Base-by-base conservation (phyloP, 2,797 vertebrate species). In the Hemibagrus guttatus region DNA sequence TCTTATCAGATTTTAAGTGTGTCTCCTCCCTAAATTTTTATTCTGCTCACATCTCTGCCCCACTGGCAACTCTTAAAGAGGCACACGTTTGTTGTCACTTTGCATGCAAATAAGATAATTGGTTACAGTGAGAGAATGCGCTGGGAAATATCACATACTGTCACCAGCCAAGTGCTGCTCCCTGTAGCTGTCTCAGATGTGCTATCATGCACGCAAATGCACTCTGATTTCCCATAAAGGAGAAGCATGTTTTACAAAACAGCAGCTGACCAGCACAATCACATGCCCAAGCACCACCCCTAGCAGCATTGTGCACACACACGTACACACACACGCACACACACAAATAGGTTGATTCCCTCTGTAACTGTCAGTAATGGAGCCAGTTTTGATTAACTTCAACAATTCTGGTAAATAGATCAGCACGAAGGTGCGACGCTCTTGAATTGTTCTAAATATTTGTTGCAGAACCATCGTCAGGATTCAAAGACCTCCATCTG, bases 31-130 rank as follows among this genome's bases (percentile, higher is more conserved):
- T 63, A 89, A 71, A 88, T 90, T 91, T 84, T 82, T 75, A 71
- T 75, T 79, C 87, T 66, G 84, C 85, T 81, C 68, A 82, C 86
- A 84, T 74, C 85, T 88, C 85, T 84, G 85, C 69, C 84, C 39
- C 9, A 80, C 39, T 71, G 39, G 71, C 16, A n/a, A 3, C 85
- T 79, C 86, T 89, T 90, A 89, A 91, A 91, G 82, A 79, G 90
- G 81, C 89, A n/a, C 85, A 26, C 87, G 91, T 90, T 92, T 85
- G 4, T 88, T 88, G 85, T 91, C 84, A 71, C 87, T 93, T 92
- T 93, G 90, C 91, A 94, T 95, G 91, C 90, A 92, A 92, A 93
- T 93, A 91, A 91, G 90, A 92, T 94, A 93, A 95, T 93, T 93
- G 91, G 89, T 91, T 93, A 92, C 81, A 84, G 90, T 89, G 39